phyloP scores from a whole-genome alignment of 2,888 invertebrate species.

The Eueremaeus valkanovi region DNA sequence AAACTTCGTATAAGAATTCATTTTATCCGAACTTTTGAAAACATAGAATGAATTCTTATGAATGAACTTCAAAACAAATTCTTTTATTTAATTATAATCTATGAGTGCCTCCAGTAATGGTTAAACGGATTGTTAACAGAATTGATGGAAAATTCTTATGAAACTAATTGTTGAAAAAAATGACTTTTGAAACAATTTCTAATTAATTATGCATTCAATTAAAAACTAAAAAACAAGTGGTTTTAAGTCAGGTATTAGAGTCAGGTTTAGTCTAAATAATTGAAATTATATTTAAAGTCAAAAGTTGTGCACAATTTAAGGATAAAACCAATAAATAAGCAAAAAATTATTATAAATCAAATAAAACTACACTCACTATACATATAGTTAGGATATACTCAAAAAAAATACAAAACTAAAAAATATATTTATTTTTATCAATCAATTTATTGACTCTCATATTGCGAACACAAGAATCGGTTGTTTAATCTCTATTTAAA shows the following conservation, averaged over 20 bases:
- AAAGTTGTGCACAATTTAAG: constrained; percentile 4
- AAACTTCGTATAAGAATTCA: no score
- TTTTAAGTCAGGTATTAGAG: constrained; percentile 3
- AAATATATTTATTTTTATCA: constrained; percentile 10
- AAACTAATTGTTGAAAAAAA: neutral
- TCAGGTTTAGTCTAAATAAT: neutral
- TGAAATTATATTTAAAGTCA: neutral
- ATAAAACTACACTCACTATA: neutral
- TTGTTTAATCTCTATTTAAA: constrained; percentile 6
- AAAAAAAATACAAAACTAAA: neutral
- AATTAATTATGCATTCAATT: neutral
- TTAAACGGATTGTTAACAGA: constrained; percentile 35
- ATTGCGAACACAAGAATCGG: neutral
- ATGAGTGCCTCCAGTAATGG: constrained; percentile 30
- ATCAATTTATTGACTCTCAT: neutral
- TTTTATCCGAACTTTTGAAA: neutral
- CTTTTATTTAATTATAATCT: neutral
- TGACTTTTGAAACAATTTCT: neutral
- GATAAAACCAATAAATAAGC: neutral
- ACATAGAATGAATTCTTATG: neutral
- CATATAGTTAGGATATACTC: neutral
- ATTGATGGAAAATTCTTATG: neutral
- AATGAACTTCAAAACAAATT: neutral
- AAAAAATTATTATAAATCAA: neutral
- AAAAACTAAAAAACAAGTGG: neutral